Conservation (phyloP, 2,797 vertebrate genomes). For the Helicolenus hilgendorfi region DNA sequence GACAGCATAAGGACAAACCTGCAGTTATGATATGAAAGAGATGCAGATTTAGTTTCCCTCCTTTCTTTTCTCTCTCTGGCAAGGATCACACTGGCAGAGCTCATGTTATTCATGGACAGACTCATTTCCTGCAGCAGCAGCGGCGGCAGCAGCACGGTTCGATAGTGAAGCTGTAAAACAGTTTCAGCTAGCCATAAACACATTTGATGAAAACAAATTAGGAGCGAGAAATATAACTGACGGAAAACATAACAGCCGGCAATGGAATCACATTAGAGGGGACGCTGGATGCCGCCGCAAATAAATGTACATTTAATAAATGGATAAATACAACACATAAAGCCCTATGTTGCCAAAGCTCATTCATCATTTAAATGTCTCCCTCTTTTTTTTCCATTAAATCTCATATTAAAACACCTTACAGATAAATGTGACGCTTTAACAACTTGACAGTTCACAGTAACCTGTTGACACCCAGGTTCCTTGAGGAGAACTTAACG, state of each 20-base stretch:
- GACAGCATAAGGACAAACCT: conserved; percentile 49
- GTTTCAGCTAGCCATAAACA: conserved; percentile 90
- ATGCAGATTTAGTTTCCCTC: conserved; percentile 58
- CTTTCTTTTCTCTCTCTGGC: conserved; percentile 55
- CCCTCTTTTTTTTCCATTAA: conserved; percentile 80
- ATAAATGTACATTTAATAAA: conserved; percentile 91
- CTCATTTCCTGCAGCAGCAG: conserved; percentile 88
- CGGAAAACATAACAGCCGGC: conserved; percentile 89
- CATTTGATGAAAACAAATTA: conserved; percentile 92
- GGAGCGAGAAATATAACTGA: conserved; percentile 89
- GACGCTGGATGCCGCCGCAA: conserved; percentile 83
- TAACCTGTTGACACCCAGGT: conserved; percentile 87
- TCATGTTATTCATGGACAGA: conserved; percentile 86
- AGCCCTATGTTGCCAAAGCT: conserved; percentile 79
- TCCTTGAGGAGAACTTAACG: conserved; percentile 60
- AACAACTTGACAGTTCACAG: conserved; percentile 74
- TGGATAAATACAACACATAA: conserved; percentile 87
- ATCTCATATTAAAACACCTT: conserved; percentile 79
- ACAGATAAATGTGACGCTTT: conserved; percentile 68
- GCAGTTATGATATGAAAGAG: conserved; percentile 51
- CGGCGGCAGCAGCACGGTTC: conserved; percentile 74
- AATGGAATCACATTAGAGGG: conserved; percentile 89
- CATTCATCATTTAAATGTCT: conserved; percentile 86
- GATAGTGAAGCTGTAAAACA: conserved; percentile 90
- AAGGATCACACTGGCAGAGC: conserved; percentile 72